Evolutionary conservation across 2,797 vertebrate species (phyloP).

Genomic region (Thamnophis elegans): DNA sequence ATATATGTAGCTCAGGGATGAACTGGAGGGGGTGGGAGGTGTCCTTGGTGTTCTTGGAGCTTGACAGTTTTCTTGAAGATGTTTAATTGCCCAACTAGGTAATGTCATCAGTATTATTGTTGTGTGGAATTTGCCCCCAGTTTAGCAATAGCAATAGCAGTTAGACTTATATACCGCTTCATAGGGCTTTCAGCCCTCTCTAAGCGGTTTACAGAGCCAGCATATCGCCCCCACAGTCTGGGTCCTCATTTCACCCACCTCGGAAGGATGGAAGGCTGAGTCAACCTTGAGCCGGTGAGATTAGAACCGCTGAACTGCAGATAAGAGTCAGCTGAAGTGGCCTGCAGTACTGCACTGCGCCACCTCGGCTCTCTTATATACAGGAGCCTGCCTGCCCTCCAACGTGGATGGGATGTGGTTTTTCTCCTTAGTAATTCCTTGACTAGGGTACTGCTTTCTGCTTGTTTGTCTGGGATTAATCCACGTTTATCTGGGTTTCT

Average conservation of each 20-base stretch:
- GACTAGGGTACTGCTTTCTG: neutral
- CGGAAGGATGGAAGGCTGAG: no score
- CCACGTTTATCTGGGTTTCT: neutral
- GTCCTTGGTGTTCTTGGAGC: neutral
- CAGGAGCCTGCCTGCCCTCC: neutral
- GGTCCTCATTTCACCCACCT: no score
- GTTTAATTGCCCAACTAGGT: neutral
- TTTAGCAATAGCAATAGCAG: no score
- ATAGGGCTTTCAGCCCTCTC: no score
- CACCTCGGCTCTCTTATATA: no score
- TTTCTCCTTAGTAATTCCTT: neutral
- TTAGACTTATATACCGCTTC: no score
- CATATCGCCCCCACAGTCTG: no score
- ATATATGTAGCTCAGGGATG: neutral
- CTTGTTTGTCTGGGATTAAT: neutral
- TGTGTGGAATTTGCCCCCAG: neutral
- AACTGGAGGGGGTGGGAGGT: neutral
- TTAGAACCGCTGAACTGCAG: no score
- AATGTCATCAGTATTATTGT: neutral
- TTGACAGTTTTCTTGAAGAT: neutral
- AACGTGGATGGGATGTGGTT: neutral
- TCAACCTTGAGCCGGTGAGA: no score
- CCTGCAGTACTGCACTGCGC: no score
- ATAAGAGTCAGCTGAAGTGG: no score
- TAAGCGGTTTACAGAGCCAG: no score